phyloP scores from a whole-genome alignment of 2,113 vertebrate genomes.

The Pseudorectes ferrugineus region DNA sequence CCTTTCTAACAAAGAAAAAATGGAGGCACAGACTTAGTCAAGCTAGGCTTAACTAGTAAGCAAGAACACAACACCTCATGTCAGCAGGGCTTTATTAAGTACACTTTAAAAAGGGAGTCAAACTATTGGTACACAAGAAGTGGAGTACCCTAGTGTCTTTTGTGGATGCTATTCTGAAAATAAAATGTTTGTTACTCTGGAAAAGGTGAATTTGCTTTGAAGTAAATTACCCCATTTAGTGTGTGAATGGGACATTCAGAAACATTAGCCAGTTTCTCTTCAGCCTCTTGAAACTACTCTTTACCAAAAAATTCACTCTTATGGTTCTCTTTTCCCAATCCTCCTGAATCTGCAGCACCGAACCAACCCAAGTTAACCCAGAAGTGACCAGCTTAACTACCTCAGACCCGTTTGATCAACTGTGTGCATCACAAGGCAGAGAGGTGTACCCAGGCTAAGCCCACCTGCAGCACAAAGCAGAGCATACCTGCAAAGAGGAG shows the following conservation, averaged over 20 bases:
- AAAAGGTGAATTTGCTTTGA: not conserved
- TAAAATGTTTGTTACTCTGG: not conserved
- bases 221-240: not conserved
- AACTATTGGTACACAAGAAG: not conserved
- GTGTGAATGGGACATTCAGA: not conserved
- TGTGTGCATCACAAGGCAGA: not conserved
- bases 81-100: not conserved
- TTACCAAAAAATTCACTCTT: not conserved
- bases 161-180: not conserved
- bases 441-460: not conserved
- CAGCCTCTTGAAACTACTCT: not conserved
- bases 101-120: not conserved
- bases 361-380: not conserved
- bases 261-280: not conserved
- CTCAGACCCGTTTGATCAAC: not conserved
- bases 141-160: not conserved
- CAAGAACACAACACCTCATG: not conserved
- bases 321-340: not conserved
- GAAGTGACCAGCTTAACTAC: not conserved
- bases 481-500: not conserved
- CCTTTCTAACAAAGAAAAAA: constrained; percentile 78
- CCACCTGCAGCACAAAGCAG: not conserved
- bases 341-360: not conserved
- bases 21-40: not conserved
- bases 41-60: not conserved